Conservation (phyloP, 1,140 invertebrate species). For the Drosophila kikkawai region DNA sequence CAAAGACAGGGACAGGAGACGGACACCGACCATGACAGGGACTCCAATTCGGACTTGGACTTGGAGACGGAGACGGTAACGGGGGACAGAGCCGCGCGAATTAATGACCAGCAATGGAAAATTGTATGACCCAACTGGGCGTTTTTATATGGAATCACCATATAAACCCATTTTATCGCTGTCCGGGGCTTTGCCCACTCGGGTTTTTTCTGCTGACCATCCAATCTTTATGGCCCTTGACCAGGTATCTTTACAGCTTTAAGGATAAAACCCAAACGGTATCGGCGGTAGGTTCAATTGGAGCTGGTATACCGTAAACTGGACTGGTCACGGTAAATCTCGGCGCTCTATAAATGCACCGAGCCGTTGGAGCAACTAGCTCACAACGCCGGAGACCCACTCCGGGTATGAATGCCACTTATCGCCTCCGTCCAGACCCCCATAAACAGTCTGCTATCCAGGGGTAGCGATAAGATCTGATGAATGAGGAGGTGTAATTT, state of each 20-base stretch:
- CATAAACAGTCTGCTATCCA: conserved; percentile 48
- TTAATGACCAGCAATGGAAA: conserved; percentile 74
- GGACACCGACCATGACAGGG: conserved; percentile 1
- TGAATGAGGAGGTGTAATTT: conserved; percentile 57
- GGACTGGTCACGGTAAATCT: conserved; percentile 43
- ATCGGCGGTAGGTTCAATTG: conserved; percentile 38
- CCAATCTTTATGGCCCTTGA: conserved; percentile 48
- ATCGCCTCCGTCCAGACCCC: conserved; percentile 26
- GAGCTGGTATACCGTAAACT: conserved; percentile 22
- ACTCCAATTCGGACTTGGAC: background rate
- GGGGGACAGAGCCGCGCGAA: conserved; percentile 39
- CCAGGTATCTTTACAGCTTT: conserved; percentile 38
- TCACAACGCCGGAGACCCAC: conserved; percentile 31
- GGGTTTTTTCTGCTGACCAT: conserved; percentile 33
- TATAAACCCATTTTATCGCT: conserved; percentile 53
- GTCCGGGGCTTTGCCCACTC: conserved; percentile 24
- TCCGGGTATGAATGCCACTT: conserved; percentile 44
- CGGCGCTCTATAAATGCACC: conserved; percentile 55
- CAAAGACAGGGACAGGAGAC: conserved; percentile 9
- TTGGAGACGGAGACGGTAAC: background rate
- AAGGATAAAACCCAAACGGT: conserved; percentile 51
- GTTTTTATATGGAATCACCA: conserved; percentile 65
- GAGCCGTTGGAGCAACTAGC: background rate
- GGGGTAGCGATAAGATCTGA: conserved; percentile 43
- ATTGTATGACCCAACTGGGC: conserved; percentile 52